Percentiles rank a stretch among this genome's conserved stretches.
These are phyloP conservation scores for Chalcosyrphus nemorum DNA, from an alignment of 2,888 invertebrate genomes.

Conservation along the genomic window DNA sequence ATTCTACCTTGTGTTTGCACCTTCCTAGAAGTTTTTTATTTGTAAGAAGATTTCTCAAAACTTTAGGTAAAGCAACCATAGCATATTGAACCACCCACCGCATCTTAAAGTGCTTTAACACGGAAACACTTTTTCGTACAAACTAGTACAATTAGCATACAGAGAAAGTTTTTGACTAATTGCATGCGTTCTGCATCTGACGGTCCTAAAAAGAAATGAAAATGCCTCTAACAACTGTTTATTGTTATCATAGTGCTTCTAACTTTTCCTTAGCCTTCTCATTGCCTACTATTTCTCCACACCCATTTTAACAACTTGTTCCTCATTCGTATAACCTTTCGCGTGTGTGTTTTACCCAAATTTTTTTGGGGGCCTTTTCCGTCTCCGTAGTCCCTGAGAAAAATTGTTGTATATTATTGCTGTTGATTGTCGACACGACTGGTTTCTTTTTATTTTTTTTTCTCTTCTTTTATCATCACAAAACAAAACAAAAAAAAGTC, in stretches of 20 bases:
- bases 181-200: background rate
- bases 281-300: background rate
- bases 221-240: constrained; percentile 7
- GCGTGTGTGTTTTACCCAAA: constrained; percentile 36
- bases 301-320: constrained; percentile 14
- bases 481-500: background rate
- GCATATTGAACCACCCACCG: too few relatives aligned
- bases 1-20: too few relatives aligned
- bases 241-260: background rate
- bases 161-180: constrained; percentile 13
- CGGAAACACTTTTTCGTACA: background rate
- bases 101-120: background rate
- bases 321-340: constrained; percentile 24
- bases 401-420: constrained; percentile 16
- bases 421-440: constrained; percentile 28
- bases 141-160: background rate
- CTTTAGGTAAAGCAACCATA: too few relatives aligned
- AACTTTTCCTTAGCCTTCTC: background rate
- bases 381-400: constrained; percentile 36
- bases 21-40: too few relatives aligned
- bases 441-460: constrained; percentile 36
- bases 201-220: constrained; percentile 2
- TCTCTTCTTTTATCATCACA: background rate
- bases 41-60: too few relatives aligned
- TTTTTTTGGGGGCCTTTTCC: constrained; percentile 41